Percentiles rank a stretch among this genome's conserved stretches.
Conservation (phyloP, 2,797 vertebrate genomes). For the Aldrovandia affinis region DNA sequence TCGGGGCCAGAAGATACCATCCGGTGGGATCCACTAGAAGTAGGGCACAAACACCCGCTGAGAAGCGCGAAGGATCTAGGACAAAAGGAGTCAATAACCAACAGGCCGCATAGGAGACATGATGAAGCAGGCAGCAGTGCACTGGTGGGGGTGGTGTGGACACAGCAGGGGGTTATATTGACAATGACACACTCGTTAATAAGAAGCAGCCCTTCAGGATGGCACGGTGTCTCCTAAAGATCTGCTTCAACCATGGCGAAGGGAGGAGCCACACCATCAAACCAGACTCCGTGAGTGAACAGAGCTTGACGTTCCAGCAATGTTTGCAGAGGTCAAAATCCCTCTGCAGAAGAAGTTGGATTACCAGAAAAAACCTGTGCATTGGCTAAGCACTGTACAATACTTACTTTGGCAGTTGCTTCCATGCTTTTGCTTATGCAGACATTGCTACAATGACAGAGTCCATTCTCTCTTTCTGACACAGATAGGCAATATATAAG, state of each 20-base stretch:
- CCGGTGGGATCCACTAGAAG: slow-evolving; percentile 37
- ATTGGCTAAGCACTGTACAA: background rate
- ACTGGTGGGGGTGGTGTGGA: background rate
- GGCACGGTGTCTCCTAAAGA: background rate
- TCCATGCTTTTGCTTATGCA: background rate
- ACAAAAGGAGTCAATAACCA: slow-evolving; percentile 58
- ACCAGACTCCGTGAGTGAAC: background rate
- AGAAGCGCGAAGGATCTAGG: slow-evolving; percentile 59
- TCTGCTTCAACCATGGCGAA: background rate
- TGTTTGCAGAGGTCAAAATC: background rate
- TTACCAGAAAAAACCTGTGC: background rate
- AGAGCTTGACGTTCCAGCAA: background rate
- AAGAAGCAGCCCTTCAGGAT: background rate
- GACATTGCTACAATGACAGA: background rate
- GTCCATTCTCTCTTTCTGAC: background rate
- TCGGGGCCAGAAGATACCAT: background rate
- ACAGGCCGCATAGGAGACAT: background rate
- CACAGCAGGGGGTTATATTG: background rate
- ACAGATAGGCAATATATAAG: background rate
- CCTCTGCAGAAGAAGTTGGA: too few relatives aligned
- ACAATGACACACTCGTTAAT: background rate
- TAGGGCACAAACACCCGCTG: slow-evolving; percentile 57
- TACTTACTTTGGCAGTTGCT: too few relatives aligned
- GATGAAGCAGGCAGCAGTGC: background rate
- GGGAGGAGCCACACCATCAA: background rate